phyloP scores from a whole-genome alignment of 2,113 vertebrate genomes.

The Indicator maculatus region DNA sequence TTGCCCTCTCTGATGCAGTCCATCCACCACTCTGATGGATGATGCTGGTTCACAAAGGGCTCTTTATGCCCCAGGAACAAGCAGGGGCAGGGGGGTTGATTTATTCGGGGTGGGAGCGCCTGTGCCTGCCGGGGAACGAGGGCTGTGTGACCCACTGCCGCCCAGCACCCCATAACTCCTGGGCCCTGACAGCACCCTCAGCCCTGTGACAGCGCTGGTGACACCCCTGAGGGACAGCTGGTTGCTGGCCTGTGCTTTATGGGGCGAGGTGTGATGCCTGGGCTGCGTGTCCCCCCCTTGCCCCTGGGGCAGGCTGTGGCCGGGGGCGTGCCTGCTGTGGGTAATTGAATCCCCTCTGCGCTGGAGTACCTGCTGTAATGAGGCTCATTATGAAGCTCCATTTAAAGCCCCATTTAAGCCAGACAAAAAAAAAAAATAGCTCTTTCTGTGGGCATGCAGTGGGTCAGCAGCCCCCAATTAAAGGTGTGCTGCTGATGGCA shows the following conservation, averaged over 20 bases:
- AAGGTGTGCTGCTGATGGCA: neutral
- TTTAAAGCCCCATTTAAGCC: conserved; percentile 50
- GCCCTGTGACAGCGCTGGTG: neutral
- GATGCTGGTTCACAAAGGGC: neutral
- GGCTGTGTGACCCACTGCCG: neutral
- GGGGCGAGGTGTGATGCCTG: conserved; percentile 19
- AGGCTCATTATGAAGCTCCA: conserved; percentile 38
- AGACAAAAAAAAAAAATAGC: neutral
- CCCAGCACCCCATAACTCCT: conserved; percentile 17
- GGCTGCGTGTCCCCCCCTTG: neutral
- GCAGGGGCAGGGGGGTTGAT: neutral
- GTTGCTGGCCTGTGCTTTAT: neutral
- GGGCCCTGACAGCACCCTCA: neutral
- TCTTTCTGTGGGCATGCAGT: neutral
- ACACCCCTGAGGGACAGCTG: neutral
- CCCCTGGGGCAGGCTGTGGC: neutral
- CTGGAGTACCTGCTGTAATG: conserved; percentile 30
- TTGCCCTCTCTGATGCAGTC: rapidly evolving
- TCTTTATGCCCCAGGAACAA: neutral
- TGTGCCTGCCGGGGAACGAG: neutral
- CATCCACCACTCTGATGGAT: neutral
- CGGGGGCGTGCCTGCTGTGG: neutral
- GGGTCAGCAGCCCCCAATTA: neutral
- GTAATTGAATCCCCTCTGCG: conserved; percentile 10
- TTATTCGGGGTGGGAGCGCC: neutral